Base-by-base conservation (phyloP, 2,113 vertebrate species). In the Naja naja region DNA sequence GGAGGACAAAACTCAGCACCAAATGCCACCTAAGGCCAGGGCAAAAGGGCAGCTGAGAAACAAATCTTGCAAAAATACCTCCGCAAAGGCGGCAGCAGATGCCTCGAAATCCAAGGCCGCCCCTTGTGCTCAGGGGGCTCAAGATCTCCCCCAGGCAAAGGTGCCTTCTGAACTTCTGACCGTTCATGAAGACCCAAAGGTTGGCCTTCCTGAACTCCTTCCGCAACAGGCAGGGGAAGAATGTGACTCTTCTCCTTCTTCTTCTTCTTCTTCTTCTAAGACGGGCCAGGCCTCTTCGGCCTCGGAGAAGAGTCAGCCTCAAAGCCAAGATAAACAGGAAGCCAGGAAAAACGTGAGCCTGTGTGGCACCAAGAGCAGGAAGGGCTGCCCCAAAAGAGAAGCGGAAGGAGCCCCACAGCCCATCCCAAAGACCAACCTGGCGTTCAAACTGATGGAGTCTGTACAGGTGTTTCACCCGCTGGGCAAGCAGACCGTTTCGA, bases 381-480 rank as follows among this genome's bases (percentile, higher is more conserved):
- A 94, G 18, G 12, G 16, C 14, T 43, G 9, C 14, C 39, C 39
- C 89, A 89, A 45, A 60, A 3, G 16, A 30, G 25, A 45, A 45
- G 12, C 91, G 3, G 47, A 53, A 93, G 94, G 95, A 23, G 55
- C 0, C 20, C 93, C 95, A 6, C 92, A 95, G 52, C 20, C n/a
- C 27, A 90, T 91, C 49, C 95, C 94, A 43, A 88, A 64, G 18
- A 96, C 52, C 86, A 30, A 47, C 58, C 53, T 95, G 30, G 90
- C 91, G 16, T 52, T 92, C 87, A 89, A 94, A 14, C 93, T 94
- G 95, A 64, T 95, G 39, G 94, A 95, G 43, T 95, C 94, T 0
- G 90, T 95, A 9, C 93, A 96, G 52, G 92, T 96, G 20, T 95
- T 96, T 3, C 94, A 96, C 0, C 86, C 93, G 0, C 88, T 95